Evolutionary conservation across 2,888 invertebrate genomes (phyloP).

Genomic region (Serrognathus titanus): DNA sequence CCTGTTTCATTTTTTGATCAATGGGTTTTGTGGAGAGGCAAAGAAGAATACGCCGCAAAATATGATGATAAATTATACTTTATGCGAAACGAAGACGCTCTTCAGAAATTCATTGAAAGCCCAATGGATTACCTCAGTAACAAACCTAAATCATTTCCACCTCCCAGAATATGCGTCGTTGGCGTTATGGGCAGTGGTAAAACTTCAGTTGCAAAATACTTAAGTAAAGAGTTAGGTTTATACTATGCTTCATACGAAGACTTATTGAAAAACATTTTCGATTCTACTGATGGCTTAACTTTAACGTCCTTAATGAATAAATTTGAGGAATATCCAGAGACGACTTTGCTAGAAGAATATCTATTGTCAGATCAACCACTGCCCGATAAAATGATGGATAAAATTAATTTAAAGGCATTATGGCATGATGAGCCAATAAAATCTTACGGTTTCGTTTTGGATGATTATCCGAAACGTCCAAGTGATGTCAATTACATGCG

Average conservation of each 20-base stretch:
- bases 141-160: slow-evolving; percentile 50
- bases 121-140: slow-evolving; percentile 52
- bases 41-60: slow-evolving; percentile 52
- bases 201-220: slow-evolving; percentile 49
- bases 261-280: slow-evolving; percentile 29
- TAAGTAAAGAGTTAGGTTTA: slow-evolving; percentile 57
- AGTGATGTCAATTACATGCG: slow-evolving; percentile 56
- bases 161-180: slow-evolving; percentile 56
- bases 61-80: slow-evolving; percentile 56
- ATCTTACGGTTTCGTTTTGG: slow-evolving; percentile 55
- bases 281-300: background rate
- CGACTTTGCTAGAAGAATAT: slow-evolving; percentile 45
- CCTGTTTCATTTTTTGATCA: slow-evolving; percentile 58
- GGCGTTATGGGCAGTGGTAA: slow-evolving; percentile 58
- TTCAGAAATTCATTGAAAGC: slow-evolving; percentile 52
- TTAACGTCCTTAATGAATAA: background rate
- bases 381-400: slow-evolving; percentile 47
- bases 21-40: slow-evolving; percentile 60
- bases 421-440: slow-evolving; percentile 56
- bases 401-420: slow-evolving; percentile 41
- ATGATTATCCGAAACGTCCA: slow-evolving; percentile 59
- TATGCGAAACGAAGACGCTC: slow-evolving; percentile 52
- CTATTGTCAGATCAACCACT: slow-evolving; percentile 52
- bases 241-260: slow-evolving; percentile 52
- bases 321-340: background rate